These are phyloP conservation scores for Fistularia tabacaria DNA, from an alignment of 2,797 vertebrate species.

Conservation along the genomic window DNA sequence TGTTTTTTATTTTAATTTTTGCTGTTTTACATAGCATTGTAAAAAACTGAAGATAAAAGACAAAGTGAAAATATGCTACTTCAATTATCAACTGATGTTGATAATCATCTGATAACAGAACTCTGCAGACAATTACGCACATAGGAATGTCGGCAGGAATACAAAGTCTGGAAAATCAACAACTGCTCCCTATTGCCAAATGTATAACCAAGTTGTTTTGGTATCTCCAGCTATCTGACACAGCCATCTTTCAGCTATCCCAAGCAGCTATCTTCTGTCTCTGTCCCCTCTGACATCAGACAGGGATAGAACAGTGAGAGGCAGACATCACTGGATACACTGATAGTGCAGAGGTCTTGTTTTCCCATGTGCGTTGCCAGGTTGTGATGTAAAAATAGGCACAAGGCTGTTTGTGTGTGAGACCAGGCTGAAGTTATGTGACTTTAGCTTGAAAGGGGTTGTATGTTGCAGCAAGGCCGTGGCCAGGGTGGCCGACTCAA, in stretches of 20 bases:
- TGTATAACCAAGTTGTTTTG: constrained; percentile 68
- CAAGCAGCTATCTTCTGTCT: constrained; percentile 65
- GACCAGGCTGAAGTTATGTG: constrained; percentile 57
- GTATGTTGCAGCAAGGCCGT: constrained; percentile 32
- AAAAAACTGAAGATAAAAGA: background rate
- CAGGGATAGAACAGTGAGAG: constrained; percentile 49
- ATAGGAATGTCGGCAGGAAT: constrained; percentile 46
- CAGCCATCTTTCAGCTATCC: constrained; percentile 69
- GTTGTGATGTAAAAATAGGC: constrained; percentile 74
- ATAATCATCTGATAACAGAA: constrained; percentile 56
- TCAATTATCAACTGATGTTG: constrained; percentile 27
- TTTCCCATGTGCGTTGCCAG: constrained; percentile 71
- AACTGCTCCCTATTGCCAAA: constrained; percentile 59
- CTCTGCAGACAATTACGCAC: constrained; percentile 53
- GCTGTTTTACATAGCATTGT: constrained; percentile 1
- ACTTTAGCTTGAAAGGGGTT: constrained; percentile 55
- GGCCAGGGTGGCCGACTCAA: constrained; percentile 17
- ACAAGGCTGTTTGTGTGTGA: constrained; percentile 56
- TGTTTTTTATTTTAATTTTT: constrained; percentile 16
- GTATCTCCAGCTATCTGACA: constrained; percentile 64
- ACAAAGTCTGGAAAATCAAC: constrained; percentile 56
- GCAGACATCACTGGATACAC: constrained; percentile 65
- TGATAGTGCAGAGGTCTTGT: constrained; percentile 63
- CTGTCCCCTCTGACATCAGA: constrained; percentile 59
- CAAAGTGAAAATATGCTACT: constrained; percentile 26